Percentiles rank a stretch among this genome's conserved stretches.
These are phyloP conservation scores for Cecropterus lyciades DNA, from an alignment of 1,140 invertebrate species.

Conservation along the genomic window DNA sequence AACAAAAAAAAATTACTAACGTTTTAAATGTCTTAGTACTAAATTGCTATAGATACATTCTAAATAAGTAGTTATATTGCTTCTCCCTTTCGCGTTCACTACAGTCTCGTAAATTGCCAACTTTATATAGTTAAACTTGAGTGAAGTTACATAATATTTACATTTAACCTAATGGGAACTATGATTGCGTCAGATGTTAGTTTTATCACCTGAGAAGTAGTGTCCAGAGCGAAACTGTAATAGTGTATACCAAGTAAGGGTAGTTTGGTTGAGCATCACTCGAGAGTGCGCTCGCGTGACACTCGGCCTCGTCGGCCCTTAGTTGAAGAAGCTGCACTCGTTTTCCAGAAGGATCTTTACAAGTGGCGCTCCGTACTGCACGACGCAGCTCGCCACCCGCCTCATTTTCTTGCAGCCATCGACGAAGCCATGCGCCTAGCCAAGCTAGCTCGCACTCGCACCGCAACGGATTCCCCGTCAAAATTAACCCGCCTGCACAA, in stretches of 20 bases:
- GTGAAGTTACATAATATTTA: slow-evolving; percentile 19
- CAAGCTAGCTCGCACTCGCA: slow-evolving; percentile 95
- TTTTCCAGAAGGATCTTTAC: slow-evolving; percentile 86
- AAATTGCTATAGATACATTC: background rate
- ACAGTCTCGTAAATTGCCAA: slow-evolving; percentile 26
- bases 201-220: slow-evolving; percentile 70
- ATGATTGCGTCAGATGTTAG: slow-evolving; percentile 8
- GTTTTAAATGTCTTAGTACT: background rate
- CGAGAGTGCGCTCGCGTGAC: slow-evolving; percentile 90
- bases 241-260: slow-evolving; percentile 59
- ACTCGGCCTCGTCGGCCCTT: slow-evolving; percentile 89
- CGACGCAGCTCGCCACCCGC: slow-evolving; percentile 72
- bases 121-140: slow-evolving; percentile 6
- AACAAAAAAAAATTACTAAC: background rate
- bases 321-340: slow-evolving; percentile 88
- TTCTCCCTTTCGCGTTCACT: slow-evolving; percentile 1
- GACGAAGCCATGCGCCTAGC: slow-evolving; percentile 94
- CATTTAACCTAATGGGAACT: slow-evolving; percentile 16
- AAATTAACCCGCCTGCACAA: slow-evolving; percentile 89
- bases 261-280: slow-evolving; percentile 80
- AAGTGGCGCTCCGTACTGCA: slow-evolving; percentile 85
- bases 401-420: slow-evolving; percentile 88
- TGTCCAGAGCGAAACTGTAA: slow-evolving; percentile 58
- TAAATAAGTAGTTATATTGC: slow-evolving; percentile 6
- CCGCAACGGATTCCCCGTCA: slow-evolving; percentile 92